Percentiles rank a stretch among this genome's conserved stretches.
These are phyloP conservation scores for Nasonia oneida DNA, from an alignment of 2,888 invertebrate genomes.

Conservation along the genomic window DNA sequence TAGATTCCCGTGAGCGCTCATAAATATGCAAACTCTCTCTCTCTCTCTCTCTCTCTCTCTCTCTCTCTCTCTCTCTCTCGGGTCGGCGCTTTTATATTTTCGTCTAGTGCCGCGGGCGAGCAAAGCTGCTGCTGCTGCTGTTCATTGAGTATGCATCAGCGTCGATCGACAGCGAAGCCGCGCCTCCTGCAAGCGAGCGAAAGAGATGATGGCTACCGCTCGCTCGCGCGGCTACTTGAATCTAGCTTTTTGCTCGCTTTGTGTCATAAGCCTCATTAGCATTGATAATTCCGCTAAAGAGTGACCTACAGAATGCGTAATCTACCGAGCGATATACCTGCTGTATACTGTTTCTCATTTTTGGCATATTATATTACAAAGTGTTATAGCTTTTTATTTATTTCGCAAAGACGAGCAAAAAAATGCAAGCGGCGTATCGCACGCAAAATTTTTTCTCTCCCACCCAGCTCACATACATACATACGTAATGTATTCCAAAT, in stretches of 20 bases:
- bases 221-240: not conserved
- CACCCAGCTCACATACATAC: not conserved
- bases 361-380: not conserved
- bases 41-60: not conserved
- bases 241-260: conserved; percentile 46
- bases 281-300: conserved; percentile 52
- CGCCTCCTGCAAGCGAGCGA: conserved; percentile 26
- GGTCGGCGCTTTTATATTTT: conserved; percentile 40
- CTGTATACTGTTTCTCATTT: not conserved
- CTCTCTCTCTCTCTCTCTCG: not conserved
- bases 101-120: conserved; percentile 64
- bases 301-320: conserved; percentile 59
- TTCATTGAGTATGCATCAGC: conserved; percentile 75
- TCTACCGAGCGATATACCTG: not conserved
- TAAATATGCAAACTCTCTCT: conserved; percentile 33
- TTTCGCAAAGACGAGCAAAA: too few species aligned
- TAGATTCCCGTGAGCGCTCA: conserved; percentile 46
- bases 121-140: conserved; percentile 61
- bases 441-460: not conserved
- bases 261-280: conserved; percentile 59
- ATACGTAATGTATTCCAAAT: conserved; percentile 52
- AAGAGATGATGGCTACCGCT: conserved; percentile 15
- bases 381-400: not conserved
- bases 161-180: conserved; percentile 70
- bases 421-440: not conserved